Evolutionary conservation across 1,140 invertebrate species (phyloP).

Genomic region (Limonius californicus): DNA sequence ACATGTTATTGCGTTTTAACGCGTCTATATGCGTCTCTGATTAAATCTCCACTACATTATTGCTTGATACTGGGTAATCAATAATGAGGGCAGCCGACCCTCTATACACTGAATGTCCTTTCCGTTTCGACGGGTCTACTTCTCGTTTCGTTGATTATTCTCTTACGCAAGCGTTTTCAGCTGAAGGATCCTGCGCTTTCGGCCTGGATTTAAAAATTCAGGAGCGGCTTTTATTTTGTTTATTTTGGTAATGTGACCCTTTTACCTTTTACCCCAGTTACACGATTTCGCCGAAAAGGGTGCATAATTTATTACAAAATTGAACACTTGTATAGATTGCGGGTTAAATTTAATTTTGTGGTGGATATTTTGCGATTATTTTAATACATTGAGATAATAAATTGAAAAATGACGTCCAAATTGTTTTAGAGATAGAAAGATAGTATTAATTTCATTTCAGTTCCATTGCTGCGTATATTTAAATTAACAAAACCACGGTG

Average conservation of each 20-base stretch:
- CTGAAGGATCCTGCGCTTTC: not conserved
- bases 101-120: not conserved
- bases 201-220: not conserved
- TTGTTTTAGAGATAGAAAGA: too few relatives aligned
- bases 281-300: too few relatives aligned
- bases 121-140: not conserved
- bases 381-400: too few relatives aligned
- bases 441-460: too few relatives aligned
- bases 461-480: too few relatives aligned
- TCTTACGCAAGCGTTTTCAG: not conserved
- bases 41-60: not conserved
- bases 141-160: not conserved
- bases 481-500: too few relatives aligned
- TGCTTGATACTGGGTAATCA: constrained; percentile 1
- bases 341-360: not conserved
- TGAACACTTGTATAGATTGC: not conserved
- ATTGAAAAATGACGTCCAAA: too few relatives aligned
- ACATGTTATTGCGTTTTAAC: not conserved
- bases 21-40: not conserved
- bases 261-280: too few relatives aligned
- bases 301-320: too few relatives aligned
- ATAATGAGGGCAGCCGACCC: not conserved
- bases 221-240: not conserved
- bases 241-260: too few relatives aligned
- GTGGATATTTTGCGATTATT: too few relatives aligned